A percentile compares a stretch with the other conserved stretches of the same genome.
Conservation (phyloP, 2,888 invertebrate species). For the Thereva nobilitata region DNA sequence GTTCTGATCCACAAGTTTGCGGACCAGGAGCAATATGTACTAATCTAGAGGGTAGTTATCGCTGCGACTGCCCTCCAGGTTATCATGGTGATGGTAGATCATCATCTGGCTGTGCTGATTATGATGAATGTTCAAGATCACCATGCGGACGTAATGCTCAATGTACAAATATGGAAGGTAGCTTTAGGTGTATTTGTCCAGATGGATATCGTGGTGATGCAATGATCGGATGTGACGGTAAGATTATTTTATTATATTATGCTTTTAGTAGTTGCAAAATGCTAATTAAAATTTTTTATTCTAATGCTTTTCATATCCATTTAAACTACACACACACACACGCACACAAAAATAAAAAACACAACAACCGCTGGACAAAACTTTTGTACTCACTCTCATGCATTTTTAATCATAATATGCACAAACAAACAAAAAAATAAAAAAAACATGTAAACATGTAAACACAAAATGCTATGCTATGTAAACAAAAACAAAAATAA, state of each 20-base stretch:
- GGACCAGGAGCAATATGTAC: slow-evolving; percentile 78
- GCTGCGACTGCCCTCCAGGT: slow-evolving; percentile 83
- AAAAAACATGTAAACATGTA: slow-evolving; percentile 15
- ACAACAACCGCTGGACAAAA: no score
- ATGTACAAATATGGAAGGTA: slow-evolving; percentile 79
- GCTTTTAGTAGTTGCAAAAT: background rate
- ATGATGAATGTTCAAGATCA: slow-evolving; percentile 74
- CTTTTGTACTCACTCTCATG: slow-evolving; percentile 2
- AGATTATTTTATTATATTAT: background rate
- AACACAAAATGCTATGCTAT: no score
- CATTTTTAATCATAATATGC: slow-evolving; percentile 26
- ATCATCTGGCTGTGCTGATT: slow-evolving; percentile 69
- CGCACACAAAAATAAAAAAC: slow-evolving; percentile 22
- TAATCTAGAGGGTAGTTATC: slow-evolving; percentile 78
- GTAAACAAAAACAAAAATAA: no score
- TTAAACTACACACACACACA: slow-evolving; percentile 34
- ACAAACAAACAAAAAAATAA: slow-evolving; percentile 38
- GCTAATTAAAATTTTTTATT: slow-evolving; percentile 18
- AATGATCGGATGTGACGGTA: slow-evolving; percentile 74
- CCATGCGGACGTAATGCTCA: slow-evolving; percentile 80
- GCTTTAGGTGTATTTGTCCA: slow-evolving; percentile 80
- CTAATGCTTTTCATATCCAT: slow-evolving; percentile 7
- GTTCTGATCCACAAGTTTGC: slow-evolving; percentile 72
- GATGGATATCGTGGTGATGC: slow-evolving; percentile 83
- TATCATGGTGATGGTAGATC: slow-evolving; percentile 79